Evolutionary conservation across 2,888 invertebrate genomes (phyloP), one percentile per base, ranked within the genome.

Genomic region (Artemia sp.): DNA sequence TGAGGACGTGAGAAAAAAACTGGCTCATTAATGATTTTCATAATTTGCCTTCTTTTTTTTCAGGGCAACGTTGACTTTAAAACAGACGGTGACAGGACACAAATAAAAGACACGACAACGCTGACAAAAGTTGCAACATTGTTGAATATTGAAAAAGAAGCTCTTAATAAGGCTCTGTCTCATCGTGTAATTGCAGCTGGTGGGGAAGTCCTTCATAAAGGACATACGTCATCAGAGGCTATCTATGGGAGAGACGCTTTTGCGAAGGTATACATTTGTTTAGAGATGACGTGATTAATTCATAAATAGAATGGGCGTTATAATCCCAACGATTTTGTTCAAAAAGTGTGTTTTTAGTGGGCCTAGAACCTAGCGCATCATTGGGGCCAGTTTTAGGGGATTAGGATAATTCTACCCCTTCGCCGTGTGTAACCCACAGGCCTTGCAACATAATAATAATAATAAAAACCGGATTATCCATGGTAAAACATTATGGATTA

Each of bases 141-240:
- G 78, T 78, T 89, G 78, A 78, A 83, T 51, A 86, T 90, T 10
- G 79, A 85, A 0, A 84, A 83, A 71, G 81, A 80, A 24, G 86
- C 87, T 52, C 80, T 96, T 52, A 84, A 83, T 19, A 83, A 84
- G 52, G 86, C 93, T 0, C 80, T 97, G 75, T 89, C 89, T 70
- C 88, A 89, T 71, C 83, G 96, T 71, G 90, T 93, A 67, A 90
- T 97, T 74, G 88, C 96, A 0, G 95, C 96, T 0, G 88, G 92
- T 12, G 94, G 94, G 73, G 91, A 92, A 78, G 86, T 93, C 14
- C 87, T 93, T 83, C 85, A 88, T 78, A 96, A 96, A 80, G 86
- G 86, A 73, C 92, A 96, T 78, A 90, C 90, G 69, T 83, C 88
- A 68, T 80, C 82, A 0, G 91, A 94, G 77, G 93, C 95, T 0